phyloP scores from a whole-genome alignment of 2,113 vertebrate genomes.

The Neodon shergylaensis region DNA sequence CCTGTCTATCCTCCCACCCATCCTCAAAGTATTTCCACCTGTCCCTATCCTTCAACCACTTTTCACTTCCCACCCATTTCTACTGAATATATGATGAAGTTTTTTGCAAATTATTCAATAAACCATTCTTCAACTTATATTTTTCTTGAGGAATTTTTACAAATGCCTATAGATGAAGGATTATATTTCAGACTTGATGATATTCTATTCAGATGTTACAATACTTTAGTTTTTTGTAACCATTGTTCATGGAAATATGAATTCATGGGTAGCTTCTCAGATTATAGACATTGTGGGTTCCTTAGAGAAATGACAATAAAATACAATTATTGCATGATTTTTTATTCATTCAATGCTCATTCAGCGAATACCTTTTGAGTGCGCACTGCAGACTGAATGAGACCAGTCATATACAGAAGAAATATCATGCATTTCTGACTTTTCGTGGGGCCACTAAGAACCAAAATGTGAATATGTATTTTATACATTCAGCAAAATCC shows the following conservation, averaged over 20 bases:
- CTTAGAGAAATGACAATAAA: not conserved
- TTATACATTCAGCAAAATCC: not conserved
- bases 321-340: not conserved
- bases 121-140: not conserved
- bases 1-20: not conserved
- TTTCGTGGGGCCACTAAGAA: not conserved
- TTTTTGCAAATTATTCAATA: not conserved
- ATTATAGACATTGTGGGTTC: not conserved
- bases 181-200: not conserved
- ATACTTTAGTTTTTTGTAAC: slow-evolving; percentile 10
- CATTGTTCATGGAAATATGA: not conserved
- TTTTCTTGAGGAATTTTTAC: not conserved
- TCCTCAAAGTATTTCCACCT: no score
- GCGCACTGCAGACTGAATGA: not conserved
- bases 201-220: not conserved
- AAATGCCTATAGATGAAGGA: not conserved
- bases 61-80: not conserved
- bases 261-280: not conserved
- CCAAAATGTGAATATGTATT: not conserved
- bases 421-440: not conserved
- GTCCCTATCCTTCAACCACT: not conserved
- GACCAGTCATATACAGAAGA: fast-evolving
- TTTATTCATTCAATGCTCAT: not conserved
- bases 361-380: not conserved
- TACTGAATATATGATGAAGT: not conserved